Evolutionary conservation across 64 coral and sea anemone species (phyloP), one percentile per base, ranked within the genome.

Genomic region (Dendronephthya gigantea): DNA sequence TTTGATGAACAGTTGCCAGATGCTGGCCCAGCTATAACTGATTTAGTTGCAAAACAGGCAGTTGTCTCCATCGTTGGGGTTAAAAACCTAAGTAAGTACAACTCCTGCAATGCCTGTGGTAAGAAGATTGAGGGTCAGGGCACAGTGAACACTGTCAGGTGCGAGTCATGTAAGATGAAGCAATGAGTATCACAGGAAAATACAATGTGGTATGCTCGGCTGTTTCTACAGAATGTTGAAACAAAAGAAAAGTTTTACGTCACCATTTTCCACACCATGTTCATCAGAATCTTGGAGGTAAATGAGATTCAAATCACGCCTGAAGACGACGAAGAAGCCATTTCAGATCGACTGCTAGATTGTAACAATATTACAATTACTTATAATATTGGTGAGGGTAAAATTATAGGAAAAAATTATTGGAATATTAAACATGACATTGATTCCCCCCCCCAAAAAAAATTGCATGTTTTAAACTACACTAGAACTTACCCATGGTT

Each of bases 41-140:
- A 84, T 23, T 50, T 89, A n/a, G 35, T 51, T 38, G 40, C 88
- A 16, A 84, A 83, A 40, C 28, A 25, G 56, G 49, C 50, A 35
- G 39, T 30, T 12, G 37, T 89, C 10, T 83, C 65, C 52, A 70
- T 90, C 82, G 75, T 51, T 39, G 88, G 82, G 35, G 40, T 84
- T 6, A 90, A 84, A 48, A 75, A 50, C 35, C 2, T 84, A 2
- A 49, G 5, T 22, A 84, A n/a, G 36, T 84, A 90, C 39, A 49
- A 90, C 82, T 41, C 50, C 37, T 90, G 88, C 37, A 84, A 39
- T 58, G 56, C 88, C 83, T 81, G 88, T 69, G 59, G 82, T 5
- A 84, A 70, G 69, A 79, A 65, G 41, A 48, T 83, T 27, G 56
- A 90, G 5, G 27, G n/a, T n/a, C n/a, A n/a, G n/a, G 41, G 6